Conservation (phyloP, 1,140 invertebrate species). For the Drosophila aff. region DNA sequence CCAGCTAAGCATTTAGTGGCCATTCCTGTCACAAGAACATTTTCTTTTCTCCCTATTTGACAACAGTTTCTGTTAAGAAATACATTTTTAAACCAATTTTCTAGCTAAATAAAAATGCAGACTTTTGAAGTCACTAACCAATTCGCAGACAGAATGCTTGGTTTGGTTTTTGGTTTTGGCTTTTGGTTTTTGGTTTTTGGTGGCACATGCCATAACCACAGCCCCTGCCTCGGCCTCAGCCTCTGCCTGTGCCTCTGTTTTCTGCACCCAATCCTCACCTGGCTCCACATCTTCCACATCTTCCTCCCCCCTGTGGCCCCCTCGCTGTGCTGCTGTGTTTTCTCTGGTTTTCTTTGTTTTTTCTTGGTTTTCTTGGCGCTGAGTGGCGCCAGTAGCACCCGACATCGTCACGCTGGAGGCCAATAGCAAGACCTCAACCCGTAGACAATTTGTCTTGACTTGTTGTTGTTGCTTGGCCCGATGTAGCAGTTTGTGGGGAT, state of each 20-base stretch:
- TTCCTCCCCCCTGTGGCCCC: constrained; percentile 1
- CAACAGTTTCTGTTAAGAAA: not conserved
- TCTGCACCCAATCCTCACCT: constrained; percentile 57
- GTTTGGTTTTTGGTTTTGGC: constrained; percentile 59
- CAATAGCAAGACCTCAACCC: constrained; percentile 82
- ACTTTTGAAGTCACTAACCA: constrained; percentile 14
- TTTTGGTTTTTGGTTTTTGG: constrained; percentile 30
- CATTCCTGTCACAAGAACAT: no score
- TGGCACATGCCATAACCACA: constrained; percentile 74
- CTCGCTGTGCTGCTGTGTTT: constrained; percentile 8
- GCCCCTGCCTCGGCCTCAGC: not conserved
- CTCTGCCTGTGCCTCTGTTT: constrained; percentile 10
- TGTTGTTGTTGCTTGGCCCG: constrained; percentile 36
- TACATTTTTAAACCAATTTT: not conserved
- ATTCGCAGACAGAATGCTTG: constrained; percentile 28
- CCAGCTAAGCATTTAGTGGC: no score
- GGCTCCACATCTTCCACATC: constrained; percentile 17
- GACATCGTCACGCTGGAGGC: constrained; percentile 77
- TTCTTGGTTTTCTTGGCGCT: constrained; percentile 58
- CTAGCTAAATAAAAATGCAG: not conserved
- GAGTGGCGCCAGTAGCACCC: constrained; percentile 70
- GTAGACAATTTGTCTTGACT: constrained; percentile 81
- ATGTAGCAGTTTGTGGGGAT: constrained; percentile 23
- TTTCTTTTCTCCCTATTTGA: no score
- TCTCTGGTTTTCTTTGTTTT: constrained; percentile 28